phyloP scores from a whole-genome alignment of 2,113 vertebrate species.

The Dolichotis patagonum region DNA sequence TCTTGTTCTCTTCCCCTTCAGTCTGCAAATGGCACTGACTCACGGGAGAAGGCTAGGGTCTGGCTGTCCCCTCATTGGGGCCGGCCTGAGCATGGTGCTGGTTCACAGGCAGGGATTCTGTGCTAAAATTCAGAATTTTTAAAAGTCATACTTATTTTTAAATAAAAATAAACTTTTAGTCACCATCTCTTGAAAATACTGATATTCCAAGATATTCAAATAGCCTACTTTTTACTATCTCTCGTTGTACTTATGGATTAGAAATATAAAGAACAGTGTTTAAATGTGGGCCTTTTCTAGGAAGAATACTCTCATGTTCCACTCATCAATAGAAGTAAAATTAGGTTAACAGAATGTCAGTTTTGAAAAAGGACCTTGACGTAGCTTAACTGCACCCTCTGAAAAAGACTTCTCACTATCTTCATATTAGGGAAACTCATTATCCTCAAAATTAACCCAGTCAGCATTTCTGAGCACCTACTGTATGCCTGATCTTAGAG shows the following conservation, averaged over 20 bases:
- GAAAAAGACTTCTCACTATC: not conserved
- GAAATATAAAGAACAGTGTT: not conserved
- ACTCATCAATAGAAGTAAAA: not conserved
- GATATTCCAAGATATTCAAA: not conserved
- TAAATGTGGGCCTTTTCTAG: not conserved
- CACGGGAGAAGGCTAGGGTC: no score
- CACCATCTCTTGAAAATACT: not conserved
- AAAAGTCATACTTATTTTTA: conserved; percentile 56
- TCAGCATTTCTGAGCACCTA: not conserved
- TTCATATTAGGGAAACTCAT: not conserved
- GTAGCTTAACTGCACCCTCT: not conserved
- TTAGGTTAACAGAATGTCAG: not conserved
- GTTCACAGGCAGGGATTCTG: no score
- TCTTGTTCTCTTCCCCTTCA: no score
- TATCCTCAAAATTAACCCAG: not conserved
- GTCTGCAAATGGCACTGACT: no score
- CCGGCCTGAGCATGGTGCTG: no score
- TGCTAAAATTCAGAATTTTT: conserved; percentile 49
- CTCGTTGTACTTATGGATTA: not conserved
- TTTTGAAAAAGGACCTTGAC: not conserved
- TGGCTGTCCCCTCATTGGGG: no score
- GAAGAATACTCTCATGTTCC: not conserved
- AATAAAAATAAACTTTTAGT: conserved; percentile 48
- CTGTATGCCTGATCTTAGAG: not conserved
- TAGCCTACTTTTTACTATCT: not conserved